Percentiles rank a stretch among this genome's conserved stretches.
Conservation (phyloP, 53 echinoderm and acorn worm species). For the Actinopyga echinites region DNA sequence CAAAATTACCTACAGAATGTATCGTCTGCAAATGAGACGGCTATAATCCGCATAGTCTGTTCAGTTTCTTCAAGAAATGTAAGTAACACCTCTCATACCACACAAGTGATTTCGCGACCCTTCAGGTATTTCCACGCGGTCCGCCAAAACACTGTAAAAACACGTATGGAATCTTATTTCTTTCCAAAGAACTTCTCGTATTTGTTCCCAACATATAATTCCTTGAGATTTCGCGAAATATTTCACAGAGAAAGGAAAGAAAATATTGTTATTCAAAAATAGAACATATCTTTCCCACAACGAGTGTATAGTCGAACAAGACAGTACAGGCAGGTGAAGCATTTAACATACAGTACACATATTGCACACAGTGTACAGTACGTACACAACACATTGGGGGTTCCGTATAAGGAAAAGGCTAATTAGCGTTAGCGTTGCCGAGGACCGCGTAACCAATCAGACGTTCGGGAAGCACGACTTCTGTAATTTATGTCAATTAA, state of each 20-base stretch:
- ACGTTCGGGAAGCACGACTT: slow-evolving; percentile 19
- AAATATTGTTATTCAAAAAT: slow-evolving; percentile 44
- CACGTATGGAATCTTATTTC: not conserved
- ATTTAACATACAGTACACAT: slow-evolving; percentile 28
- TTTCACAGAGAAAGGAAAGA: slow-evolving; percentile 10
- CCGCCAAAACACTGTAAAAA: not conserved
- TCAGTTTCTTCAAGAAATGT: slow-evolving; percentile 19
- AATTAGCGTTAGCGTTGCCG: slow-evolving; percentile 40
- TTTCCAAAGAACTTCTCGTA: not conserved
- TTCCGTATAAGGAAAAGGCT: slow-evolving; percentile 52
- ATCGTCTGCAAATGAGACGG: slow-evolving; percentile 6
- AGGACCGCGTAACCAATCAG: slow-evolving; percentile 35
- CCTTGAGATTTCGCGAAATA: not conserved
- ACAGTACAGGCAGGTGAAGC: slow-evolving; percentile 26
- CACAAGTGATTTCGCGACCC: not conserved
- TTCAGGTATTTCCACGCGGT: not conserved
- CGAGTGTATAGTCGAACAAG: slow-evolving; percentile 21
- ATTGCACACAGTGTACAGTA: slow-evolving; percentile 29
- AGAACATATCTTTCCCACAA: slow-evolving; percentile 38
- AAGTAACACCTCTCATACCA: not conserved
- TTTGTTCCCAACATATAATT: not conserved
- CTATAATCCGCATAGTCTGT: slow-evolving; percentile 38
- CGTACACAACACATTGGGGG: slow-evolving; percentile 29
- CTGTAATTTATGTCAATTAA: slow-evolving; percentile 61
- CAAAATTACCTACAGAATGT: slow-evolving; percentile 29